Conservation (phyloP, 2,888 invertebrate species). For the Panorpa germanica region DNA sequence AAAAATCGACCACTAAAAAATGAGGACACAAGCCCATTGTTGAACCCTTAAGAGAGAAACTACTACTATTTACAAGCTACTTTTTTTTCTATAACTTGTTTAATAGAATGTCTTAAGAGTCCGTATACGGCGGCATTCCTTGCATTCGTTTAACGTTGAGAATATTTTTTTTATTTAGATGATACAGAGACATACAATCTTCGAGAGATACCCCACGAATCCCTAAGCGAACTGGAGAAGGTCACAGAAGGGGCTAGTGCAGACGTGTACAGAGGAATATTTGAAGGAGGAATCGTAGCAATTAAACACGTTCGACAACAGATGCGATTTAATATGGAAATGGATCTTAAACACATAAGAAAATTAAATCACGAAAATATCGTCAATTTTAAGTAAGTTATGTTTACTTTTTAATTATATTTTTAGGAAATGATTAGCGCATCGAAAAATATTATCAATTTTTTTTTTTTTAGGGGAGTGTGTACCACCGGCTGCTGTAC, state of each 20-base stretch:
- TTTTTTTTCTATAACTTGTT: slow-evolving; percentile 8
- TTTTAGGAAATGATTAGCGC: slow-evolving; percentile 5
- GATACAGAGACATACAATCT: no score
- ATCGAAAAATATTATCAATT: slow-evolving; percentile 5
- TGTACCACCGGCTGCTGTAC: slow-evolving; percentile 89
- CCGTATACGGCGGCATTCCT: no score
- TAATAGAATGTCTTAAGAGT: no score
- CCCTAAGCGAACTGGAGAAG: slow-evolving; percentile 73
- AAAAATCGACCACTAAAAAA: no score
- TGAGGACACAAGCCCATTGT: no score
- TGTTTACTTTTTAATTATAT: slow-evolving; percentile 12
- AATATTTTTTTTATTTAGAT: slow-evolving; percentile 28
- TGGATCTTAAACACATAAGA: slow-evolving; percentile 77
- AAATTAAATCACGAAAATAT: slow-evolving; percentile 93
- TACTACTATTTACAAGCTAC: slow-evolving; percentile 1
- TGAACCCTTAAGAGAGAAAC: no score
- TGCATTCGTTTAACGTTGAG: slow-evolving; percentile 15
- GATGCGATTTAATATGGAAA: no score
- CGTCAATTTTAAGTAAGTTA: slow-evolving; percentile 37
- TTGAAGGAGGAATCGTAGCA: slow-evolving; percentile 72
- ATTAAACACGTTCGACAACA: slow-evolving; percentile 90
- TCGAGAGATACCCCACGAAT: slow-evolving; percentile 92
- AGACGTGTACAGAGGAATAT: slow-evolving; percentile 75
- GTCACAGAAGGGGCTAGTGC: slow-evolving; percentile 93
- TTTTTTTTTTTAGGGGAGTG: slow-evolving; percentile 49